phyloP scores from a whole-genome alignment of 2,888 invertebrate species.

The Sisyra terminalis region DNA sequence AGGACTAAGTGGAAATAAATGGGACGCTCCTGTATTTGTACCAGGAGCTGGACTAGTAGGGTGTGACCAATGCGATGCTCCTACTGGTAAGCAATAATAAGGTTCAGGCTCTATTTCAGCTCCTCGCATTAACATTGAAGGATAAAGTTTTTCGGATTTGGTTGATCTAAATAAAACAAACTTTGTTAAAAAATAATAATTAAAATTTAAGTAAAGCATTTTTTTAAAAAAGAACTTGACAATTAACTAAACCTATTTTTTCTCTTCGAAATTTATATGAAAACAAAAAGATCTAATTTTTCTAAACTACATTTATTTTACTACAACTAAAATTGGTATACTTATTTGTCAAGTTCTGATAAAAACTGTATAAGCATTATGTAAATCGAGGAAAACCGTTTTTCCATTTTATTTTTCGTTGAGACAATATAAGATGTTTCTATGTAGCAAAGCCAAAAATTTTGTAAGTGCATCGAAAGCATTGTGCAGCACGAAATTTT shows the following conservation, averaged over 20 bases:
- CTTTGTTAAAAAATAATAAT: too few relatives aligned
- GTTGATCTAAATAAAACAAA: conserved; percentile 51
- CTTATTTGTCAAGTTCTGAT: too few relatives aligned
- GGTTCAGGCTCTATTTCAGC: conserved; percentile 73
- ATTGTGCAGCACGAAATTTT: conserved; percentile 12
- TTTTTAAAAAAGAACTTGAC: too few relatives aligned
- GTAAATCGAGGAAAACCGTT: too few relatives aligned
- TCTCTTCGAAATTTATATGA: too few relatives aligned
- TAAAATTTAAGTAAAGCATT: too few relatives aligned
- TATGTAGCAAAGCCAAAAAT: background rate
- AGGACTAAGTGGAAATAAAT: conserved; percentile 36
- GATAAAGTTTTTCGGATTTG: conserved; percentile 88
- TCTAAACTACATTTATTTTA: too few relatives aligned
- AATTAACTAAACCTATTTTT: too few relatives aligned
- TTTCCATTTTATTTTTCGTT: too few relatives aligned
- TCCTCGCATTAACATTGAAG: conserved; percentile 73
- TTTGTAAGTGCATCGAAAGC: conserved; percentile 8
- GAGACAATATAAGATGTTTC: background rate
- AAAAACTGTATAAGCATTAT: too few relatives aligned
- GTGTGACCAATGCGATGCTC: conserved; percentile 46
- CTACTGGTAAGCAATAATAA: conserved; percentile 70
- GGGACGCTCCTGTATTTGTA: conserved; percentile 19
- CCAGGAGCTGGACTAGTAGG: conserved; percentile 56
- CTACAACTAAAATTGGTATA: too few relatives aligned
- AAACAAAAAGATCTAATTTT: too few relatives aligned